Base-by-base conservation (phyloP, 37 sponge, comb jelly and placozoan genomes). In the Agelas oroides region DNA sequence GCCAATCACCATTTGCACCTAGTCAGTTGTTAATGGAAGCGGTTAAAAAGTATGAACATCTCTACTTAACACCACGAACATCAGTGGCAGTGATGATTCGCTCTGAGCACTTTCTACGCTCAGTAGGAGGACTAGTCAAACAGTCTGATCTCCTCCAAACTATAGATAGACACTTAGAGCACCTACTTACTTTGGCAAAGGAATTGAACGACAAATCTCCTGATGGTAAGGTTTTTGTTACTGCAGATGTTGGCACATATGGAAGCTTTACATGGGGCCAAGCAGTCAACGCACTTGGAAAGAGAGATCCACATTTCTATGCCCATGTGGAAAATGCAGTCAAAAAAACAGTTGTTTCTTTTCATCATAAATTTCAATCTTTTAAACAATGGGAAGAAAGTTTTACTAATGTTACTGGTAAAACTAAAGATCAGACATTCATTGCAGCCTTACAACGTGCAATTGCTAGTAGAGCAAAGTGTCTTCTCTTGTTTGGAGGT, bases 331-430 rank as follows among this genome's bases (percentile, higher is more conserved):
- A 12, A 8, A 46, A 46, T 46, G 46, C 46, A 46, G 46, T 46
- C 3, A 46, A 46, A 46, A 8, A 8, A 3, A 46, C 46, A 12
- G 46, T 46, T 3, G 8, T 8, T 46, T 3, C 46, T 12, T 8
- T 46, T 3, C 8, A 46, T 46, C 6, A 46, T 46, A 46, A 46
- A 46, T 46, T 8, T 12, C 8, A 8, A 8, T 13, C 68, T 28
- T 67, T 67, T 67, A 5, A 67, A 5, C 33, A 67, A 19, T 67
- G 68, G 68, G 68, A 67, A 34, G 19, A 31, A 34, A 67, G 68
- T 67, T 67, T 67, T 30, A 3, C 5, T 3, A 34, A 12, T 16
- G 68, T 34, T 13, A 32, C 68, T 5, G 68, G 68, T 33, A 34
- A 34, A 5, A 34, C 27, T 5, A 8, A 67, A 3, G 68, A 67